Evolutionary conservation across 2,797 vertebrate species (phyloP).

Genomic region (Typhlichthys eigenmanni): DNA sequence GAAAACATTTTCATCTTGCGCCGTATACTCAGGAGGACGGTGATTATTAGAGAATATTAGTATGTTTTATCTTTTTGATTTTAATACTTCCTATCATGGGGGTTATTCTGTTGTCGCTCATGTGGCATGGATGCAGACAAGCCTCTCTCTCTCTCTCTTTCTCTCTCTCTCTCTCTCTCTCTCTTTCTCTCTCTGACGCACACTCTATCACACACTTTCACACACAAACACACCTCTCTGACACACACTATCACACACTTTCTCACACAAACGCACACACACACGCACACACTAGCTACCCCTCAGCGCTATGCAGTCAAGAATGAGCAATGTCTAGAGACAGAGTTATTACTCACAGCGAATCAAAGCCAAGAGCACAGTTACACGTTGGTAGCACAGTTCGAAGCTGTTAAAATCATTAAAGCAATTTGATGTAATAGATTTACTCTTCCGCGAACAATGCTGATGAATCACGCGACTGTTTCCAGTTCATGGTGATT

Average conservation of each 20-base stretch:
- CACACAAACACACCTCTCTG: not conserved
- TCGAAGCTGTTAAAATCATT: constrained; percentile 30
- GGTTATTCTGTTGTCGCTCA: too few species aligned
- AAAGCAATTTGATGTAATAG: constrained; percentile 14
- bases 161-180: constrained; percentile 17
- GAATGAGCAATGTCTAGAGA: constrained; percentile 23
- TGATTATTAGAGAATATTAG: too few species aligned
- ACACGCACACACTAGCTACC: constrained; percentile 11
- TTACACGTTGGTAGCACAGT: constrained; percentile 31
- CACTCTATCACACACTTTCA: not conserved
- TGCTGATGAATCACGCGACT: constrained; percentile 32
- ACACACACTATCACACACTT: constrained; percentile 1
- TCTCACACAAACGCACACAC: constrained; percentile 1
- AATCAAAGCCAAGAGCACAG: constrained; percentile 33
- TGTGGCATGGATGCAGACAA: too few species aligned
- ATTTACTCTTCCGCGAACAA: constrained; percentile 17
- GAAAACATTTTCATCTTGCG: too few species aligned
- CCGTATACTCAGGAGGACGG: too few species aligned
- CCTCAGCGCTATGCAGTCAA: constrained; percentile 21
- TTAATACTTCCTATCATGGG: too few species aligned
- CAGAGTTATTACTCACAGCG: constrained; percentile 26
- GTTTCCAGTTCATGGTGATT: constrained; percentile 1
- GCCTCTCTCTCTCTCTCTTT: not conserved
- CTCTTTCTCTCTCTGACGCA: not conserved
- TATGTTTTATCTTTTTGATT: too few species aligned